Evolutionary conservation across 2,113 vertebrate species (phyloP), one percentile per base, ranked within the genome.

Genomic region (Verasper variegatus): DNA sequence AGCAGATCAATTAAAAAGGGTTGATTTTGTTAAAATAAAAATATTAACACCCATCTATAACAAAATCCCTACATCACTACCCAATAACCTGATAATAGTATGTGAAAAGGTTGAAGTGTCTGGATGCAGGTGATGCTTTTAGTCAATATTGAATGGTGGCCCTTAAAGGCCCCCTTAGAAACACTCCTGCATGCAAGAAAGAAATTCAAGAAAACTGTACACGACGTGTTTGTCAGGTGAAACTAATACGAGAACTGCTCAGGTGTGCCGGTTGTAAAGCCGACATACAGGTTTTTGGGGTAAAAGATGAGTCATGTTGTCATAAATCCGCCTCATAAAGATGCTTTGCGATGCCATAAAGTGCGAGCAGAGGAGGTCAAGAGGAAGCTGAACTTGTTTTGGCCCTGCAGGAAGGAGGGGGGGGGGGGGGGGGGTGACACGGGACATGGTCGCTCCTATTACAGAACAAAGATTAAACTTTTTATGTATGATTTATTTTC

Each of bases 281-380:
- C 79, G 69, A 87, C 57, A 47, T 80, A 79, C 64, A 80, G 77
- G 71, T 81, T 79, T 63, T 45, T 31, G 31, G 52, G 64, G 52
- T 85, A 69, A 77, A 83, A 83, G 71, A 85, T 64, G 68, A 72
- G 60, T 86, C 47, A 76, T 85, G 79, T 81, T 59, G 31, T 85
- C 80, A 74, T 90, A 85, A 85, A 86, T 83, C 78, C 47, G 47
- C 68, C 64, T 72, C 68, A 49, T 79, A 88, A 86, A 84, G 72
- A 52, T 42, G 54, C 62, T 82, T 64, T 76, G 73, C 21, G 47
- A 71, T 49, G 66, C 76, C 70, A 20, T 70, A 72, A 84, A 75
- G 45, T 58, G 55, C 27, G 2, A 75, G 71, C 49, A 55, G 62
- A 73, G 42, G 76, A 84, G 89, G 83, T 89, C 83, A 90, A 59